Evolutionary conservation across 2,888 invertebrate species (phyloP).

Genomic region (Clusia tigrina): DNA sequence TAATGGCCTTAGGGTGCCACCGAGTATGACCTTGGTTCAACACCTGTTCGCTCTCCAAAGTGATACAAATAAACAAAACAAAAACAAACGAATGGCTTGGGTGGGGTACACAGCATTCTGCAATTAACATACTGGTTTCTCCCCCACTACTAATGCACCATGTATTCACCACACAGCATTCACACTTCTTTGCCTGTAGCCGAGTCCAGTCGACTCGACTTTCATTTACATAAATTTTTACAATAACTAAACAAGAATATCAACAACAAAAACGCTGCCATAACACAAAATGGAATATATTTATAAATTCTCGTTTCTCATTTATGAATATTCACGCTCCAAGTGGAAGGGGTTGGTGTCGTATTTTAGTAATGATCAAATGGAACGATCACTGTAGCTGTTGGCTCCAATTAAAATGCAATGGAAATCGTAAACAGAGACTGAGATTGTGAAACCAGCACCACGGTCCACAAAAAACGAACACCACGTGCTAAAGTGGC

Average conservation of each 20-base stretch:
- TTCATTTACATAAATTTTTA: background rate
- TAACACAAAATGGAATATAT: background rate
- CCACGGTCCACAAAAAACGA: too few relatives aligned
- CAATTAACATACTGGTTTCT: conserved; percentile 23
- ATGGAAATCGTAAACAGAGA: too few relatives aligned
- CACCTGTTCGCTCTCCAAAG: conserved; percentile 12
- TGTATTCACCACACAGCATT: too few relatives aligned
- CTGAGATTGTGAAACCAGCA: too few relatives aligned
- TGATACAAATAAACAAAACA: background rate
- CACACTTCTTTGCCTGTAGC: too few relatives aligned
- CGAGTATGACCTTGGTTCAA: conserved; percentile 9
- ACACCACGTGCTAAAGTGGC: too few relatives aligned
- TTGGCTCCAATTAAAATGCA: too few relatives aligned
- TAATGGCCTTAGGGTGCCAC: background rate
- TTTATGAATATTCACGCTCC: too few relatives aligned
- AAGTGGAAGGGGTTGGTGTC: too few relatives aligned
- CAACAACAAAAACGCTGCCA: background rate
- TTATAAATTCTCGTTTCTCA: background rate
- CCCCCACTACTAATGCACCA: conserved; percentile 12
- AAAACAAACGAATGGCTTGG: conserved; percentile 12
- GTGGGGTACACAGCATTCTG: conserved; percentile 24
- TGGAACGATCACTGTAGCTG: too few relatives aligned
- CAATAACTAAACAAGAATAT: background rate
- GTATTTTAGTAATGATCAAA: too few relatives aligned
- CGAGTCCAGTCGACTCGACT: background rate